phyloP scores from a whole-genome alignment of 2,888 invertebrate genomes.

The Thelaira solivaga region DNA sequence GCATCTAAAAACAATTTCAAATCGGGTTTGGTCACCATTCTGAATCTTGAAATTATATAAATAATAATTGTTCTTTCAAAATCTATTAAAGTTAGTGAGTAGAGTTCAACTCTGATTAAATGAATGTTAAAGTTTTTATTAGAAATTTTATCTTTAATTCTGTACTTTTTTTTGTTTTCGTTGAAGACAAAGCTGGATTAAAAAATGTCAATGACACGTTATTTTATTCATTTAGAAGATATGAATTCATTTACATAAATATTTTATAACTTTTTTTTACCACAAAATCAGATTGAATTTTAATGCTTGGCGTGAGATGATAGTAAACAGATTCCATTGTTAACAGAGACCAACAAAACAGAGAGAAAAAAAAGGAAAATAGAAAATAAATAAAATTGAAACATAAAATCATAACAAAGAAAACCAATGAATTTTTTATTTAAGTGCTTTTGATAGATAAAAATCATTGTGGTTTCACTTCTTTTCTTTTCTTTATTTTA shows the following conservation, averaged over 20 bases:
- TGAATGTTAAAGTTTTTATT: too few species aligned
- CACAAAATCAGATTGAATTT: slow-evolving; percentile 6
- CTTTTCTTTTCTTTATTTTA: too few species aligned
- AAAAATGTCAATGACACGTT: background rate
- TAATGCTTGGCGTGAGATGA: background rate
- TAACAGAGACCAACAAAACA: background rate
- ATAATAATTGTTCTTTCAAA: too few species aligned
- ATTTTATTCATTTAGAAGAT: background rate
- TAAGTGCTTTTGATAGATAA: background rate
- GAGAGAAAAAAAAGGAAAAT: background rate
- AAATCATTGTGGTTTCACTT: background rate
- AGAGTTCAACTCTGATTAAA: too few species aligned
- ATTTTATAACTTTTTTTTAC: slow-evolving; percentile 33
- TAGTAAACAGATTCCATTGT: background rate
- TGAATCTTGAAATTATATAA: too few species aligned
- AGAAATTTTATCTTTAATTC: too few species aligned
- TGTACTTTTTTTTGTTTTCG: too few species aligned
- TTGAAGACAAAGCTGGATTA: too few species aligned
- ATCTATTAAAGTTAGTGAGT: too few species aligned
- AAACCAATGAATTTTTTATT: slow-evolving; percentile 24
- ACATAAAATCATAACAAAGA: background rate
- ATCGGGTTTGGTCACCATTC: too few species aligned
- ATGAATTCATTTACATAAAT: background rate
- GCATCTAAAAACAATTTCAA: too few species aligned
- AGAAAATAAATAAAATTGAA: background rate